These are phyloP conservation scores for Spicauda simplicius DNA, from an alignment of 2,888 invertebrate species.

Conservation along the genomic window DNA sequence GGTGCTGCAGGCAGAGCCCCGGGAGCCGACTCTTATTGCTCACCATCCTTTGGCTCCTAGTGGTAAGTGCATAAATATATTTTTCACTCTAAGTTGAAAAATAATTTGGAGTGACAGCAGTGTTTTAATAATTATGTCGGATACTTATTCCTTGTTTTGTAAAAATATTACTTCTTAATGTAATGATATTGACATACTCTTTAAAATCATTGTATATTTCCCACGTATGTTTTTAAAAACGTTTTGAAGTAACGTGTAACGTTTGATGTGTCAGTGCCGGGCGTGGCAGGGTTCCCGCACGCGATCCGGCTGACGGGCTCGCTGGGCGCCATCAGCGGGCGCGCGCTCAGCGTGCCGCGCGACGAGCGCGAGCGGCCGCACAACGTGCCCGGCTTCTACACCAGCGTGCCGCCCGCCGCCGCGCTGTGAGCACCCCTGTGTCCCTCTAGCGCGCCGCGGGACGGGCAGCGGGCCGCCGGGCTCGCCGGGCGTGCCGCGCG, in stretches of 20 bases:
- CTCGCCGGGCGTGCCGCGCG: constrained; percentile 50
- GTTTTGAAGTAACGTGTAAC: no score
- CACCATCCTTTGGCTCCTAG: constrained; percentile 67
- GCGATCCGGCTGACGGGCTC: constrained; percentile 76
- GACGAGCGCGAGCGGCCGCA: constrained; percentile 75
- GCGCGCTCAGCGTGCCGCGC: constrained; percentile 62
- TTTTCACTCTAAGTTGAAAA: no score
- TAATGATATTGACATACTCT: no score
- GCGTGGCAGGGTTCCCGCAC: constrained; percentile 62
- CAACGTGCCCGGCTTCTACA: constrained; percentile 78
- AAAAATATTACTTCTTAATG: no score
- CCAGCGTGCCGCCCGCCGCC: constrained; percentile 58
- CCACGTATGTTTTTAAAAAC: no score
- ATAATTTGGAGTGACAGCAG: no score
- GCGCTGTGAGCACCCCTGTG: constrained; percentile 52
- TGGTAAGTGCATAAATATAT: constrained; percentile 49
- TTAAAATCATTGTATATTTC: no score
- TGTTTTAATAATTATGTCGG: no score
- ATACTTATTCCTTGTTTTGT: no score
- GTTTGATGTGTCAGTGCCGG: neutral
- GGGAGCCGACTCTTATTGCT: constrained; percentile 56
- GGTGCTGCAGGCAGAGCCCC: constrained; percentile 59
- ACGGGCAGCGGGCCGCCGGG: no score
- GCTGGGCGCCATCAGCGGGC: constrained; percentile 75
- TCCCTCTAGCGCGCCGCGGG: no score